These are phyloP conservation scores for Mesoclemmys tuberculata DNA, from an alignment of 2,113 vertebrate genomes.

Conservation along the genomic window DNA sequence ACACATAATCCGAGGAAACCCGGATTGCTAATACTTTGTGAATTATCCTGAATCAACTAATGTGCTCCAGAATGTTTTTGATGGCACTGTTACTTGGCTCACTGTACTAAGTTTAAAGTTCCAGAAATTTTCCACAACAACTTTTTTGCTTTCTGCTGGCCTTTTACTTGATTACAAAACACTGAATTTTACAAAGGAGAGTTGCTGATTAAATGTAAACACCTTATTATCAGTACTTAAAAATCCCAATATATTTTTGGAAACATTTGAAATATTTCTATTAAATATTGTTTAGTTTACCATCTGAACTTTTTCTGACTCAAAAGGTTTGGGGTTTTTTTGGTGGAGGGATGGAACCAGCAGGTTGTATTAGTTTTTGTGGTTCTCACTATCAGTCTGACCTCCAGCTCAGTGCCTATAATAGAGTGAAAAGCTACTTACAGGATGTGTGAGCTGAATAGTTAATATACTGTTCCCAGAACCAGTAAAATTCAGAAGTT, in stretches of 20 bases:
- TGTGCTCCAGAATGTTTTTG: conserved; percentile 64
- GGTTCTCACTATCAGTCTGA: conserved; percentile 31
- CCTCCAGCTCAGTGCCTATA: conserved; percentile 52
- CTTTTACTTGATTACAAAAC: conserved; percentile 28
- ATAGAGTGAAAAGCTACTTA: conserved; percentile 66
- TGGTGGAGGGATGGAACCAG: neutral
- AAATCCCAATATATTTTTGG: conserved; percentile 54
- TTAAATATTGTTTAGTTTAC: conserved; percentile 13
- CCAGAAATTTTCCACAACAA: conserved; percentile 40
- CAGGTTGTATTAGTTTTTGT: neutral
- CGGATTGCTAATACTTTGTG: conserved; percentile 44
- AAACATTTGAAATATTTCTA: conserved; percentile 42
- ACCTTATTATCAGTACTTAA: conserved; percentile 34
- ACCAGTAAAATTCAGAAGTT: conserved; percentile 46
- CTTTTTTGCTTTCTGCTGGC: conserved; percentile 31
- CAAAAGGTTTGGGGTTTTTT: neutral
- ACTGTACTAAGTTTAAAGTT: conserved; percentile 22
- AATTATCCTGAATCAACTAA: conserved; percentile 54
- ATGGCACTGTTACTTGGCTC: conserved; percentile 29
- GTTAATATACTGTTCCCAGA: conserved; percentile 44
- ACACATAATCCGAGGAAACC: conserved; percentile 29
- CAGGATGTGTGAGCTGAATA: conserved; percentile 56
- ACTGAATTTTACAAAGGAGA: conserved; percentile 57
- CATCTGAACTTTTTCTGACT: conserved; percentile 25
- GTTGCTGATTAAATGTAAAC: conserved; percentile 35